These are phyloP conservation scores for Podilymbus podiceps DNA, from an alignment of 2,113 vertebrate genomes.

Conservation along the genomic window DNA sequence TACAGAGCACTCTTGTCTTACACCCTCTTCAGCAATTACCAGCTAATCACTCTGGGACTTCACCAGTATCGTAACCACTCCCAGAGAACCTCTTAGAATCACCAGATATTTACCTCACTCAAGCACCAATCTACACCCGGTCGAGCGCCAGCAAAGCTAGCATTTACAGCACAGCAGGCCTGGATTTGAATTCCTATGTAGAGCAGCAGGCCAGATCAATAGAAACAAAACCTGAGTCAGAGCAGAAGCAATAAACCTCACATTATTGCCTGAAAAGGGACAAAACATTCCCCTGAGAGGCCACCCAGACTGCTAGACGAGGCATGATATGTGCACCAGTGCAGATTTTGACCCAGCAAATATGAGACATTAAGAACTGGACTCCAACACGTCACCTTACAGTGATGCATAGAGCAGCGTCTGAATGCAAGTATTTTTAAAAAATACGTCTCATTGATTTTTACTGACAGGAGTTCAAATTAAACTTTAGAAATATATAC, in stretches of 20 bases:
- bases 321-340: neutral
- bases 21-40: neutral
- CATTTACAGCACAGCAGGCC: neutral
- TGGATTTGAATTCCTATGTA: neutral
- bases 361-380: neutral
- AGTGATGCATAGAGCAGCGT: neutral
- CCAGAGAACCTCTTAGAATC: neutral
- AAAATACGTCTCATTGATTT: neutral
- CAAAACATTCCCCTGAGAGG: neutral
- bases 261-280: neutral
- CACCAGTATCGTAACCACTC: neutral
- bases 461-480: neutral
- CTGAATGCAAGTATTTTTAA: neutral
- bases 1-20: neutral
- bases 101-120: neutral
- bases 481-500: neutral
- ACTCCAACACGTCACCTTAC: neutral
- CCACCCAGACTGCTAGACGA: neutral
- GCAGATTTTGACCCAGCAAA: neutral
- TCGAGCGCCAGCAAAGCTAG: neutral
- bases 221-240: neutral
- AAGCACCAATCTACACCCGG: neutral
- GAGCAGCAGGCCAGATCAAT: neutral
- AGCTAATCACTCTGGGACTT: neutral
- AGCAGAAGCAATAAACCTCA: neutral